Evolutionary conservation across 2,797 vertebrate species (phyloP), one percentile per base, ranked within the genome.

Genomic region (Pachyuromys duprasi): DNA sequence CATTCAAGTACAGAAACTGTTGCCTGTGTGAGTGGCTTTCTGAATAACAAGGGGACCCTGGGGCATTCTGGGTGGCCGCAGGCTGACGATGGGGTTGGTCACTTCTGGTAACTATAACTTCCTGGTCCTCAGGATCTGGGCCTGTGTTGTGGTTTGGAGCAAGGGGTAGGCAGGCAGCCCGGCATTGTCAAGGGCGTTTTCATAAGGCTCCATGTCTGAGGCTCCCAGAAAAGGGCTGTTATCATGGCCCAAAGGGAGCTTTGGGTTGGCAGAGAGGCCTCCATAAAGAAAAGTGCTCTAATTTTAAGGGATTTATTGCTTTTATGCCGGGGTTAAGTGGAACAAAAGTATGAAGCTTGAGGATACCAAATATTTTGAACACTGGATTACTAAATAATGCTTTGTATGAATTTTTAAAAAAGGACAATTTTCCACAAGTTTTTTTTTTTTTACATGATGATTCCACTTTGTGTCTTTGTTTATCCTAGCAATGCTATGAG

Each of bases 401-500:
- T 62, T 91, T 79, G 24, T 92, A 31, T 88, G 94, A 79, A 80
- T 81, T 93, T n/a, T 60, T 17, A 67, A 95, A 89, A 36, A 31
- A 17, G 13, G 8, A 24, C 84, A 83, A 67, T 80, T 92, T 81
- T 3, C 31, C 33, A 28, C 93, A 79, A 26, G 17, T 86, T 89
- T 94, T 14, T 42, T 49, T 49, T 75, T 74, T 74, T 75, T 97
- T 86, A 87, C 49, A 55, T 93, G 39, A 81, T 67, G 76, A 74
- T 93, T 89, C 65, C 20, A 87, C 93, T 95, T 92, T 96, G 90
- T 96, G 63, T 97, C n/a, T 97, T 97, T 96, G 91, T 96, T 95
- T 97, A 92, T 96, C 86, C 87, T 96, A 96, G 95, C 87, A 87
- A 80, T 94, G 69, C 82, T 97, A 81, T 96, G 90, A 98, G 92